A percentile compares a stretch with the other conserved stretches of the same genome.
These are phyloP conservation scores for Cygnus olor DNA, from an alignment of 2,797 vertebrate genomes.

Conservation along the genomic window DNA sequence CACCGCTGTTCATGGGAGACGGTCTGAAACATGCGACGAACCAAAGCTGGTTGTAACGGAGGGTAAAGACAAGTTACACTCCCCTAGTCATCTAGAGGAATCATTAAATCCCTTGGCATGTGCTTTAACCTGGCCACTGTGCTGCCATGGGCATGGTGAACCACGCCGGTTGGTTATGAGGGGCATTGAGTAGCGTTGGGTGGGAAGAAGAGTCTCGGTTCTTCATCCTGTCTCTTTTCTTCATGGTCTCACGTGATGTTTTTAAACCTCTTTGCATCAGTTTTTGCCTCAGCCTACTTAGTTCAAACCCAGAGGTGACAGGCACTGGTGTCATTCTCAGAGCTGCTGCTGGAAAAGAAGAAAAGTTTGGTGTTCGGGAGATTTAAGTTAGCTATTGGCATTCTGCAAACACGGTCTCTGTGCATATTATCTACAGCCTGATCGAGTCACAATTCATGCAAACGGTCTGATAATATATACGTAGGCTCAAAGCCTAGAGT, in stretches of 20 bases:
- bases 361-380: neutral
- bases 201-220: neutral
- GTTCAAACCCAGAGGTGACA: neutral
- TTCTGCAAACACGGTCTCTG: neutral
- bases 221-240: neutral
- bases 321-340: neutral
- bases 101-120: neutral
- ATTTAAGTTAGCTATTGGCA: neutral
- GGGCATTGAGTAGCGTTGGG: neutral
- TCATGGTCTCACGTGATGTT: neutral
- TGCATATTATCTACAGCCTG: neutral
- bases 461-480: neutral
- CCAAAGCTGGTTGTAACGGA: neutral
- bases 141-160: neutral
- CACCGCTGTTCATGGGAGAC: accelerated
- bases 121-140: neutral
- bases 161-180: accelerated
- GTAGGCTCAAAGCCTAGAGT: neutral
- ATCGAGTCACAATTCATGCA: neutral
- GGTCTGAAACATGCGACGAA: accelerated
- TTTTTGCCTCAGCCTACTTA: neutral
- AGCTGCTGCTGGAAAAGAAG: neutral
- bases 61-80: neutral
- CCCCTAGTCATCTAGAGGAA: neutral
- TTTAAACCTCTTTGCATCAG: neutral